These are phyloP conservation scores for Dryococelus australis DNA, from an alignment of 2,888 invertebrate species.

Conservation along the genomic window DNA sequence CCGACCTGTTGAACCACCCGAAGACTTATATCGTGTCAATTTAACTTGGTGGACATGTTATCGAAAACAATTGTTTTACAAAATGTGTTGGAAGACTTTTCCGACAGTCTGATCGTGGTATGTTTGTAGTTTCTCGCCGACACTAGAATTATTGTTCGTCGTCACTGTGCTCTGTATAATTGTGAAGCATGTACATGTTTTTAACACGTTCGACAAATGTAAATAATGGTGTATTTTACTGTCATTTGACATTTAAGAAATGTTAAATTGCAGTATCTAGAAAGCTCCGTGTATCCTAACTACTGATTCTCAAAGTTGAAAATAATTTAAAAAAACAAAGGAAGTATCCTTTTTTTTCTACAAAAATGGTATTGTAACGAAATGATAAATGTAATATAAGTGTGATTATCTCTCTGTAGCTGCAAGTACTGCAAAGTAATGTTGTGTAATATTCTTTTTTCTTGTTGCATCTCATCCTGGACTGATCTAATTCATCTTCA, in stretches of 20 bases:
- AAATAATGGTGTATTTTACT: neutral
- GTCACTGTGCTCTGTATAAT: neutral
- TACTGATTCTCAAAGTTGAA: slow-evolving; percentile 8
- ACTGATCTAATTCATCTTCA: slow-evolving; percentile 45
- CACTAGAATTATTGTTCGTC: neutral
- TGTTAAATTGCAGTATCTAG: neutral
- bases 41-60: neutral
- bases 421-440: slow-evolving; percentile 7
- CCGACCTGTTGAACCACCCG: neutral
- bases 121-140: neutral
- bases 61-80: neutral
- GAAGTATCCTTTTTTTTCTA: neutral
- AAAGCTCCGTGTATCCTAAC: neutral
- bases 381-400: slow-evolving; percentile 9
- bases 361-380: slow-evolving; percentile 9
- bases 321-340: neutral
- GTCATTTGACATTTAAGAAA: neutral
- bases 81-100: neutral
- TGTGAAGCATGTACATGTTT: neutral
- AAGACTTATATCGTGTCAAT: neutral
- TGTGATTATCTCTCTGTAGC: slow-evolving; percentile 9
- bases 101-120: neutral
- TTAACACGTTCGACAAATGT: neutral
- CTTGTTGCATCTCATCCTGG: slow-evolving; percentile 42
- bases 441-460: slow-evolving; percentile 44